These are phyloP conservation scores for Mormyrops boulengeri DNA, from an alignment of 2,797 vertebrate species.

Conservation along the genomic window DNA sequence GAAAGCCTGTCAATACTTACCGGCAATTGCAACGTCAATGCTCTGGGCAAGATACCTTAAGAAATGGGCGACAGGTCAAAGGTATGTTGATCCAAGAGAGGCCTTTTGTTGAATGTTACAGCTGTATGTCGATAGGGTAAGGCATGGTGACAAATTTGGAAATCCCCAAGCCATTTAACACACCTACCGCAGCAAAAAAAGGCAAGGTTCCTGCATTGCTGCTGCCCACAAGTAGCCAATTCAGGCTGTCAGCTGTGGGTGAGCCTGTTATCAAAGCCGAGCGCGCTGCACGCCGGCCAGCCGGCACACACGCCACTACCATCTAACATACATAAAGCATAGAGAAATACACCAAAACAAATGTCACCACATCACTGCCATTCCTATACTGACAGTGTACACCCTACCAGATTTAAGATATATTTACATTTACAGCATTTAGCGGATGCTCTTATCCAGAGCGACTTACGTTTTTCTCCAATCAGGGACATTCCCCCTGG, in stretches of 20 bases:
- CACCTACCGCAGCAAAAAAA: neutral
- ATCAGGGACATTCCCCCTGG: no score
- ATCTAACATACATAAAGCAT: neutral
- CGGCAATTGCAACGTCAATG: conserved; percentile 36
- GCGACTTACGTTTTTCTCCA: no score
- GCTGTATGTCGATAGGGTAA: neutral
- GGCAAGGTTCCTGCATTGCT: neutral
- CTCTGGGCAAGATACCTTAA: conserved; percentile 41
- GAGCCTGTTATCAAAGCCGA: neutral
- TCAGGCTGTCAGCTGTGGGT: neutral
- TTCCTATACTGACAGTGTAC: neutral
- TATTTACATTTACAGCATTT: no score
- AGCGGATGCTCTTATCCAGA: no score
- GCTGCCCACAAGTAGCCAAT: neutral
- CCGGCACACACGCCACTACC: neutral
- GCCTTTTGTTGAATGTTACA: neutral
- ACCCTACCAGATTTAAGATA: neutral
- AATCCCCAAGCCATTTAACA: neutral
- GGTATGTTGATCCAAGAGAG: conserved; percentile 16
- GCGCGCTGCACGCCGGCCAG: neutral
- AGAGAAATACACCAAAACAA: neutral
- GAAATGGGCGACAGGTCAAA: conserved; percentile 35
- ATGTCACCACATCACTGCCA: neutral
- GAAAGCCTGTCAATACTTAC: conserved; percentile 34
- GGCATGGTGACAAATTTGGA: neutral